A percentile compares a stretch with the other conserved stretches of the same genome.
These are phyloP conservation scores for Aporrectodea caliginosa DNA, from an alignment of 1,140 invertebrate species.

Conservation along the genomic window DNA sequence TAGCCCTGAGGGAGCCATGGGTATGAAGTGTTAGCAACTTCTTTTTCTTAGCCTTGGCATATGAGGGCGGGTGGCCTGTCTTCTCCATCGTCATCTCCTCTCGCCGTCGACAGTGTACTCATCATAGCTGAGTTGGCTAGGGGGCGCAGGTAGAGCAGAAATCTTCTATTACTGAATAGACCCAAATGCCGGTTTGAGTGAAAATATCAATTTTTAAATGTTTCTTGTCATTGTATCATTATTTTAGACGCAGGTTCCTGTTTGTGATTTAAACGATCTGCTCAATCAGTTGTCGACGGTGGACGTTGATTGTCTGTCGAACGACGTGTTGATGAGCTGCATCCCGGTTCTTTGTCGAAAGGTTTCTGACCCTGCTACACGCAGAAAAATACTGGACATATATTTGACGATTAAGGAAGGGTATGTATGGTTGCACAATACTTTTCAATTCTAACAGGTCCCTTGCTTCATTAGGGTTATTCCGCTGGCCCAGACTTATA, in stretches of 20 bases:
- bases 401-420: background rate
- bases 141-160: too few species aligned
- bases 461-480: background rate
- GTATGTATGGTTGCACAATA: background rate
- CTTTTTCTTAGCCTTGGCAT: background rate
- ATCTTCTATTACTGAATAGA: too few species aligned
- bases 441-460: background rate
- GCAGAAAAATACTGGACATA: background rate
- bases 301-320: background rate
- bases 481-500: too few species aligned
- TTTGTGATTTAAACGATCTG: background rate
- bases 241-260: background rate
- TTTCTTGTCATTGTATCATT: background rate
- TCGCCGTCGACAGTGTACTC: too few species aligned
- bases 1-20: too few species aligned
- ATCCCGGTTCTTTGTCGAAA: background rate
- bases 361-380: background rate
- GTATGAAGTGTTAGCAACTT: too few species aligned
- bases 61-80: background rate
- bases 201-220: background rate
- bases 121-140: too few species aligned
- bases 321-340: background rate
- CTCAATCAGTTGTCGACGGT: background rate
- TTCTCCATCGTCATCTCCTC: too few species aligned
- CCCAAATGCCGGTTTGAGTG: background rate